Percentiles rank a stretch among this genome's conserved stretches.
phyloP scores from a whole-genome alignment of 1,140 invertebrate species.

The Magallana angulata region DNA sequence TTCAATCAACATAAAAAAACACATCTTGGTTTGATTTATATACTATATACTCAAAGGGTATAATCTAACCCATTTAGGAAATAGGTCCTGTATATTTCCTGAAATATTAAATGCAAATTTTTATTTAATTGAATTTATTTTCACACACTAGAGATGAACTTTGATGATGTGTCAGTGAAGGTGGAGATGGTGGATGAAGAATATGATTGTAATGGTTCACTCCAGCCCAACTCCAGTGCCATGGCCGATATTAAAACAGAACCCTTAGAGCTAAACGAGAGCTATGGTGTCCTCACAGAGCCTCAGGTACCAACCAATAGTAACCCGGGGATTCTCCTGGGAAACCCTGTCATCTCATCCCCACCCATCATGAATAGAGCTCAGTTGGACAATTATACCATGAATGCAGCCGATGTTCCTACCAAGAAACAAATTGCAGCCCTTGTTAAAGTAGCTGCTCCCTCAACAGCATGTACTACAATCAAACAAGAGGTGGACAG shows the following conservation, averaged over 20 bases:
- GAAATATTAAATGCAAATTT: too few species aligned
- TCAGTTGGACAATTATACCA: background rate
- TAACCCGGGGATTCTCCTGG: background rate
- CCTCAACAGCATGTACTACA: background rate
- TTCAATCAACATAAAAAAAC: too few species aligned
- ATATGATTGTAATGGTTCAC: background rate
- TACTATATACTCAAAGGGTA: too few species aligned
- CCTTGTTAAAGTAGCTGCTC: slow-evolving; percentile 33
- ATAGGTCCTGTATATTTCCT: too few species aligned
- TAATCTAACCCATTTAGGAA: too few species aligned
- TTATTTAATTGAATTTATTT: too few species aligned
- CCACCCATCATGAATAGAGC: background rate
- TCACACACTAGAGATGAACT: too few species aligned
- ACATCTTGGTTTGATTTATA: too few species aligned
- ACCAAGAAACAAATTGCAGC: slow-evolving; percentile 15
- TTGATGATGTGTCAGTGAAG: background rate
- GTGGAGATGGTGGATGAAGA: background rate
- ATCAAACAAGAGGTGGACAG: slow-evolving; percentile 35
- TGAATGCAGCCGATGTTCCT: background rate
- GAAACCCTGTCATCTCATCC: background rate
- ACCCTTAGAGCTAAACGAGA: background rate
- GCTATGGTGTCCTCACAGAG: background rate
- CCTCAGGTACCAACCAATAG: background rate
- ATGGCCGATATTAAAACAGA: background rate
- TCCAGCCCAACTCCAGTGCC: background rate